phyloP scores from a whole-genome alignment of 2,113 vertebrate species.

The Perca flavescens region DNA sequence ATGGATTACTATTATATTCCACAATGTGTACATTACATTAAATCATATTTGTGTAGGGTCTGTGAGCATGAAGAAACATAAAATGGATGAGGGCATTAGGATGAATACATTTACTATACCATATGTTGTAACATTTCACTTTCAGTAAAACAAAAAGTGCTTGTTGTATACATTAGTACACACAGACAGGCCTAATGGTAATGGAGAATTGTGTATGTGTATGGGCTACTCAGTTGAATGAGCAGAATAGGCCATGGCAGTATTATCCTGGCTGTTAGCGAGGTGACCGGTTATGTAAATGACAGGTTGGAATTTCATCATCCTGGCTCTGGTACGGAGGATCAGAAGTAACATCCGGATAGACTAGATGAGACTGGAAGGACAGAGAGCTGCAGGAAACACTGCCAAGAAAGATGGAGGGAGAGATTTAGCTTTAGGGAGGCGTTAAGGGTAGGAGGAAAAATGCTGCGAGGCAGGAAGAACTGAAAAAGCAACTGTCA shows the following conservation, averaged over 20 bases:
- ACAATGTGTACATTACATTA: constrained; percentile 13
- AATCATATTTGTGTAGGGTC: neutral
- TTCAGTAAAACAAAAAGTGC: neutral
- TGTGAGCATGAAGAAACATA: neutral
- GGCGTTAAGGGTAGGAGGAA: neutral
- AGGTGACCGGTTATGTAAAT: constrained; percentile 61
- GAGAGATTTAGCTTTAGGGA: constrained; percentile 29
- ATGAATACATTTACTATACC: neutral
- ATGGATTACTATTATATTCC: constrained; percentile 39
- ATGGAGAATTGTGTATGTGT: neutral
- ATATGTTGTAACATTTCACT: neutral
- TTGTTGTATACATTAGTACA: constrained; percentile 5
- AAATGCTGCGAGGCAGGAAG: neutral
- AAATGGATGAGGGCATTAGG: neutral
- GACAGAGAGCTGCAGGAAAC: constrained; percentile 11
- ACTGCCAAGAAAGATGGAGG: constrained; percentile 18
- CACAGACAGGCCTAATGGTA: neutral
- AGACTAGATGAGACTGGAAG: constrained; percentile 32
- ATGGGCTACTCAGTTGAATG: constrained; percentile 1
- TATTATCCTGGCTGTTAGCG: constrained; percentile 18
- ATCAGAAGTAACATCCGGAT: constrained; percentile 48
- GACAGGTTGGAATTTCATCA: constrained; percentile 63
- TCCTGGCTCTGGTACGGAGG: constrained; percentile 32
- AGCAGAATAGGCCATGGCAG: constrained; percentile 7
- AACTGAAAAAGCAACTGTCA: neutral